A percentile compares a stretch with the other conserved stretches of the same genome.
Evolutionary conservation across 2,113 vertebrate species (phyloP).

Genomic region (Mirounga angustirostris): DNA sequence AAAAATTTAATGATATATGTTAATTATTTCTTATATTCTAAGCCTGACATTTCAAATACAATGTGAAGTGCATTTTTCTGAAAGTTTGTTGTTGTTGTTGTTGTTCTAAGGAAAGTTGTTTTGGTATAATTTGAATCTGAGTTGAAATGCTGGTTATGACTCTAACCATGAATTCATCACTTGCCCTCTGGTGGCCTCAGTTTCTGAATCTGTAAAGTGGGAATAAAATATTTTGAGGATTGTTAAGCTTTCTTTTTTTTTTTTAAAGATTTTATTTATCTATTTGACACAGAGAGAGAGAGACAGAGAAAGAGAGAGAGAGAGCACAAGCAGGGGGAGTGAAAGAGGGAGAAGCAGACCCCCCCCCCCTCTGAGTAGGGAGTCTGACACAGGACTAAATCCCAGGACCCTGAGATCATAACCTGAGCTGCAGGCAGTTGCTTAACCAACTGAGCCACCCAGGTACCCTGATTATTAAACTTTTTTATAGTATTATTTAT

Average conservation of each 20-base stretch:
- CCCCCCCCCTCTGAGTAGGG: too few species aligned
- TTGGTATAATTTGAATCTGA: background rate
- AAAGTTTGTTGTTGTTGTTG: background rate
- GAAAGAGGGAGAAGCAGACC: too few species aligned
- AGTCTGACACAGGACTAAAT: too few species aligned
- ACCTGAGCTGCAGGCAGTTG: too few species aligned
- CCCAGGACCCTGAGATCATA: too few species aligned
- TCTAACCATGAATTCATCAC: background rate
- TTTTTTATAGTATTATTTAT: background rate
- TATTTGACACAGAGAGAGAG: too few species aligned
- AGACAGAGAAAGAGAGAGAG: too few species aligned
- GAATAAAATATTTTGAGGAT: background rate
- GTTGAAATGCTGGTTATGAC: background rate
- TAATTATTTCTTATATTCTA: slow-evolving; percentile 5
- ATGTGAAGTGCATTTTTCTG: slow-evolving; percentile 30
- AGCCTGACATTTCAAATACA: slow-evolving; percentile 8
- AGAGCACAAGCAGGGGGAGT: too few species aligned
- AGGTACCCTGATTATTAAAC: too few species aligned
- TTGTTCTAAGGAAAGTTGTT: background rate
- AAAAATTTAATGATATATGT: background rate
- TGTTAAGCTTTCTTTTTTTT: background rate
- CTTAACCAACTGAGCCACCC: too few species aligned
- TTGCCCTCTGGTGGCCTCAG: background rate
- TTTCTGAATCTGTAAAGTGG: slow-evolving; percentile 27
- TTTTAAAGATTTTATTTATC: too few species aligned